Evolutionary conservation across 2,888 invertebrate species (phyloP), one percentile per base, ranked within the genome.

Genomic region (Endotricha flammealis): DNA sequence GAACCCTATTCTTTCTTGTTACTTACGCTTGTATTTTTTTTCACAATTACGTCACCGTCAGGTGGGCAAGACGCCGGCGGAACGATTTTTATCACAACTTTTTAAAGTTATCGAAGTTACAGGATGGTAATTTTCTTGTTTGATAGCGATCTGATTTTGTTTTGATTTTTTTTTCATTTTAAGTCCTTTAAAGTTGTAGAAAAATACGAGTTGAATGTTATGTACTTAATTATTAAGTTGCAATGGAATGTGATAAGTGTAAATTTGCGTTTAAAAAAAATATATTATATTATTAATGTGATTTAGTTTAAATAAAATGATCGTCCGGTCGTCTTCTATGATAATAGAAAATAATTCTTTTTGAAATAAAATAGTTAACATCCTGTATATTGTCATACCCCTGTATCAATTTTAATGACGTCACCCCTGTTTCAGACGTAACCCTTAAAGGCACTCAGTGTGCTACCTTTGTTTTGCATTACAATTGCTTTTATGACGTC

Each of bases 331-430:
- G 9, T 3, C 6, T 7, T 8, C n/a, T 23, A 9, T 9, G 4
- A 4, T 23, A 2, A 23, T 6, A n/a, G 23, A 23, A 23, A 6
- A 1, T 1, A 4, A 24, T 9, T 24, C 9, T 4, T 16, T 22
- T 32, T 31, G n/a, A 9, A n/a, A n/a, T n/a, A n/a, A n/a, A n/a
- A n/a, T n/a, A n/a, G n/a, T n/a, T n/a, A 50, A 36, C 69, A 58
- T 30, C 42, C 62, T 68, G 66, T 73, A 60, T 64, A 54, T 43
- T 55, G 48, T 50, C 47, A 50, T 41, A 48, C 64, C 59, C 65
- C 53, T 60, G 50, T 70, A 73, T 75, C 57, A 62, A 76, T 76
- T 76, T 78, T 78, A 78, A 78, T 75, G 75, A 73, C 72, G 60
- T 63, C 73, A 68, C 64, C 68, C 73, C 63, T 56, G 51, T 39